A percentile compares a stretch with the other conserved stretches of the same genome.
Conservation (phyloP, 2,888 invertebrate genomes). For the Tachina grossa region DNA sequence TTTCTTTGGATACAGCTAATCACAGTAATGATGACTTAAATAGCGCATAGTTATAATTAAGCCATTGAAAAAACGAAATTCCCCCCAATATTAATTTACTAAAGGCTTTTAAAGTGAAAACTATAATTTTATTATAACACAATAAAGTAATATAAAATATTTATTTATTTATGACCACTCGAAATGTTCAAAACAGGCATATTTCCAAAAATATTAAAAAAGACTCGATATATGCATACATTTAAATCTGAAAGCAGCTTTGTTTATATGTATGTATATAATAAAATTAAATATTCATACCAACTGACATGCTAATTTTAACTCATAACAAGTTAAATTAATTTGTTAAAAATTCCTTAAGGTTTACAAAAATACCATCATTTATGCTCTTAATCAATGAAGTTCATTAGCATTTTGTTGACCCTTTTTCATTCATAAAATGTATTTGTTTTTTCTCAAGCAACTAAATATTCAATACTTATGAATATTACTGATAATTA, state of each 20-base stretch:
- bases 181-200: too few relatives aligned
- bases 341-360: conserved; percentile 1
- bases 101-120: neutral
- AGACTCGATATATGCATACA: too few relatives aligned
- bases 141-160: neutral
- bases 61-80: neutral
- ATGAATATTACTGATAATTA: neutral
- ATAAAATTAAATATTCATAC: neutral
- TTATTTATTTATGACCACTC: neutral
- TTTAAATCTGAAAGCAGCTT: neutral
- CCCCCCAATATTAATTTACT: neutral
- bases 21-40: conserved; percentile 6
- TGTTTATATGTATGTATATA: neutral
- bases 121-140: neutral
- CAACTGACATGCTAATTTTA: conserved; percentile 3
- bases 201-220: neutral
- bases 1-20: neutral
- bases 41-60: conserved; percentile 13
- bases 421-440: conserved; percentile 49
- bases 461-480: neutral
- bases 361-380: neutral
- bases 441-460: neutral
- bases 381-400: neutral
- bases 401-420: neutral
- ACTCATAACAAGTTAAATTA: neutral